Base-by-base conservation (phyloP, 2,797 vertebrate genomes). In the Gallinago stenura region DNA sequence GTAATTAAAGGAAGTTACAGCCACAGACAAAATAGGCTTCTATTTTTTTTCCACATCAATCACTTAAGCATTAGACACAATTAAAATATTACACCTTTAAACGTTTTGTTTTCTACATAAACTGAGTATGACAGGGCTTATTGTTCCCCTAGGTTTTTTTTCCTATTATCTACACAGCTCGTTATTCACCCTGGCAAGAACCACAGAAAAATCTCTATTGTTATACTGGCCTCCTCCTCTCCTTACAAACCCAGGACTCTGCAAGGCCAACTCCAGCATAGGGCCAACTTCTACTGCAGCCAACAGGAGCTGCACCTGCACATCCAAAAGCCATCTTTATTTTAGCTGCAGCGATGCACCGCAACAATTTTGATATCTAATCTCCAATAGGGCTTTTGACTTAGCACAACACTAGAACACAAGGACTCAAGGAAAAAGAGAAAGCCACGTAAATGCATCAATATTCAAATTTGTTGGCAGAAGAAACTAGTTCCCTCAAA, bases 1-100 rank as follows among this genome's bases (percentile, higher is more conserved):
- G 43, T 88, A 88, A 93, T 87, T 94, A 93, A 78, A 78, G 46
- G 62, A 92, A 51, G 54, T 39, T 10, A 71, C 37, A 73, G 72
- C 24, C 50, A 21, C 26, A 78, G 37, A 72, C 17, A 71, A 58
- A 95, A 85, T 2, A 25, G 2, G 28, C 28, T 73, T 71, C 35
- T 72, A 4, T 8, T 90, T 88, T 88, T 88, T 71, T 68, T 15
- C 15, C 50, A 45, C 22, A 43, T 72, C 72, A 91, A 7, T 37
- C 46, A 69, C 30, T 78, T 56, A 58, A 86, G 45, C 50, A 31
- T 35, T 69, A 58, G 2, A 62, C 51, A 85, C 53, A 81, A 80
- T 48, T 80, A 61, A 83, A 83, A 78, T 43, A 93, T 46, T 64
- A 60, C 26, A 93, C 25, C 8, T 86, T 91, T 31, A 64, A 62